Evolutionary conservation across 2,888 invertebrate genomes (phyloP), one percentile per base, ranked within the genome.

Genomic region (Cephus spinipes): DNA sequence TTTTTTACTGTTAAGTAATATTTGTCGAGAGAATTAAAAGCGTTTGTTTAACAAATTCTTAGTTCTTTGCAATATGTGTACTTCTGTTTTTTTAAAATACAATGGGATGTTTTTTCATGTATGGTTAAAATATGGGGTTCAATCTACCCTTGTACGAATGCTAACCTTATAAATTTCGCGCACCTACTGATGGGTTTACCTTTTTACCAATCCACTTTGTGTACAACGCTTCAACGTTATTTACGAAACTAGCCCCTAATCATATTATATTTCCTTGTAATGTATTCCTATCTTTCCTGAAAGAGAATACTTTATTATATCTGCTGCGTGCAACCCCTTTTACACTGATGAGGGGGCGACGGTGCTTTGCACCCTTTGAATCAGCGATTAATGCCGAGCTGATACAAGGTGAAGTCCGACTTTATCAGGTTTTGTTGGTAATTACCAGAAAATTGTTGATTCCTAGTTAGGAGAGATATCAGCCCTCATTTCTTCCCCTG

Each of bases 281-380:
- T 31, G 55, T 77, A 79, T 82, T 82, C 68, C 36, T 69, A 31
- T 35, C 68, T 71, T 73, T 73, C n/a, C 74, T 86, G 85, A 88
- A 87, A 88, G 83, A 75, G 88, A 88, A 88, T 88, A 84, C 79
- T 85, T 85, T 81, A 87, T 74, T 31, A 71, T 12, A 6, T 31
- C 71, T 15, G 30, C 71, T 31, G 55, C 55, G 23, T 55, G 23
- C 55, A 23, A 55, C 55, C 55, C 55, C 55, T 55, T 55, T 55
- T 55, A 55, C 9, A 55, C 55, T 23, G 55, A 55, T 55, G 55
- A 55, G 23, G 55, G 55, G 55, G 23, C 23, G 23, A 55, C 55
- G 55, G 23, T 55, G 23, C 55, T 55, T 23, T 55, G 15, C 23
- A 55, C 55, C 55, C 55, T 55, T 55, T 55, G 55, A 55, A 55